Percentiles rank a stretch among this genome's conserved stretches.
Evolutionary conservation across 2,113 vertebrate genomes (phyloP).

Genomic region (Talpa occidentalis): DNA sequence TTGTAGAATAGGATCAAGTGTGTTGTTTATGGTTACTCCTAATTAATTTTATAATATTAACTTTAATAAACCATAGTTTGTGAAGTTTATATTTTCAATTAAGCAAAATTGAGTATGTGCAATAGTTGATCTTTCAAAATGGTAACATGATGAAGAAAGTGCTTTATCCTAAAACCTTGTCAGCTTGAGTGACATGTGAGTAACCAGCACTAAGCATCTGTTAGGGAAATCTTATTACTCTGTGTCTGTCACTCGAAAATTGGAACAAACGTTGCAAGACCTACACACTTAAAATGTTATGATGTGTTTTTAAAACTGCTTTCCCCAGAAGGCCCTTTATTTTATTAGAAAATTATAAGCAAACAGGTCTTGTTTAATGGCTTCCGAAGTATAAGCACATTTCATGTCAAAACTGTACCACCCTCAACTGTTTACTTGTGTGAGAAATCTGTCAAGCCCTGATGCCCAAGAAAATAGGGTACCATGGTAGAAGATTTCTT

Average conservation of each 20-base stretch:
- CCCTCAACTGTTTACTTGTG: background rate
- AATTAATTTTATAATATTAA: slow-evolving; percentile 40
- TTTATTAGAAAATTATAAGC: slow-evolving; percentile 61
- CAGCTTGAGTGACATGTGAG: slow-evolving; percentile 65
- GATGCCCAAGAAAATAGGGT: slow-evolving; percentile 35
- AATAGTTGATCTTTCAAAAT: slow-evolving; percentile 50
- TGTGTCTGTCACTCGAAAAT: slow-evolving; percentile 71
- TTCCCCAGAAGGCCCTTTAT: slow-evolving; percentile 51
- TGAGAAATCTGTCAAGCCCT: slow-evolving; percentile 58
- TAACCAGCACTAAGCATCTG: slow-evolving; percentile 67
- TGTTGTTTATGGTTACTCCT: background rate
- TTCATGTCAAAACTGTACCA: slow-evolving; percentile 44
- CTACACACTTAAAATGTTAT: slow-evolving; percentile 58
- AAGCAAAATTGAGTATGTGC: slow-evolving; percentile 47
- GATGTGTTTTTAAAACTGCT: slow-evolving; percentile 47
- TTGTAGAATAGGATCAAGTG: background rate
- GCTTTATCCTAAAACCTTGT: background rate
- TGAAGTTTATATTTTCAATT: slow-evolving; percentile 52
- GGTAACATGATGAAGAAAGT: slow-evolving; percentile 30
- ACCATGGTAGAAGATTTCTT: slow-evolving; percentile 25
- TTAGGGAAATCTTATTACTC: slow-evolving; percentile 58
- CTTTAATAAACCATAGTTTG: slow-evolving; percentile 39
- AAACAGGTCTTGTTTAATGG: slow-evolving; percentile 21
- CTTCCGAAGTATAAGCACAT: slow-evolving; percentile 30
- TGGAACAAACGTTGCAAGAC: slow-evolving; percentile 42